Evolutionary conservation across 1,140 invertebrate genomes (phyloP).

Genomic region (Globodera rostochiensis): DNA sequence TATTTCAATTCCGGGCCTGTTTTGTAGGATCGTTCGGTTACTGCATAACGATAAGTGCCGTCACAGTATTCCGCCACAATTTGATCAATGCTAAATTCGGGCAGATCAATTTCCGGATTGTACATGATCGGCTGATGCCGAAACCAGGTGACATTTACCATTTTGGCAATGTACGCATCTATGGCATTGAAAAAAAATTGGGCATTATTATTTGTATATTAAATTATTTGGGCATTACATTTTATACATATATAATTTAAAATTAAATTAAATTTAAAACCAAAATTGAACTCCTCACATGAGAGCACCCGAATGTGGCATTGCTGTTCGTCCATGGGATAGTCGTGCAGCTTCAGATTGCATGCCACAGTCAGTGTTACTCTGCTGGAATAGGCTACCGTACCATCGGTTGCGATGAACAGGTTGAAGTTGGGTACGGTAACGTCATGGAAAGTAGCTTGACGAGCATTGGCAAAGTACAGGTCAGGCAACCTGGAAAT

Average conservation of each 20-base stretch:
- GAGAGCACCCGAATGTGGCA: constrained; percentile 44
- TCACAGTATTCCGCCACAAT: constrained; percentile 56
- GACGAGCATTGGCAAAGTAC: constrained; percentile 59
- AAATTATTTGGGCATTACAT: too few relatives aligned
- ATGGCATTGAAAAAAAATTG: too few relatives aligned
- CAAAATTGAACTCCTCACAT: constrained; percentile 15
- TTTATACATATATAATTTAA: too few relatives aligned
- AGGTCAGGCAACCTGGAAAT: constrained; percentile 69
- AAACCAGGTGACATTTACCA: constrained; percentile 63
- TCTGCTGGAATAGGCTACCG: constrained; percentile 67
- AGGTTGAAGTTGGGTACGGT: constrained; percentile 66
- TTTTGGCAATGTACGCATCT: constrained; percentile 62
- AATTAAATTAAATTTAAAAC: too few relatives aligned
- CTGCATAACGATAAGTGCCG: constrained; percentile 61
- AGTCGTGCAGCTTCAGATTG: constrained; percentile 48
- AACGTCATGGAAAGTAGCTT: constrained; percentile 56
- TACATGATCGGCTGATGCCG: constrained; percentile 37
- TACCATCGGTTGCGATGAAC: constrained; percentile 65
- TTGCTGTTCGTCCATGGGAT: constrained; percentile 53
- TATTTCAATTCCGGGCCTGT: constrained; percentile 41
- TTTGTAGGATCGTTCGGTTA: constrained; percentile 57
- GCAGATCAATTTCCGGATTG: constrained; percentile 59
- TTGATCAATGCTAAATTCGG: constrained; percentile 56
- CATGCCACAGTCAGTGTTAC: constrained; percentile 45
- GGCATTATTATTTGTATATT: too few relatives aligned